Evolutionary conservation across 2,888 invertebrate genomes (phyloP).

Genomic region (Lochmaea capreae): DNA sequence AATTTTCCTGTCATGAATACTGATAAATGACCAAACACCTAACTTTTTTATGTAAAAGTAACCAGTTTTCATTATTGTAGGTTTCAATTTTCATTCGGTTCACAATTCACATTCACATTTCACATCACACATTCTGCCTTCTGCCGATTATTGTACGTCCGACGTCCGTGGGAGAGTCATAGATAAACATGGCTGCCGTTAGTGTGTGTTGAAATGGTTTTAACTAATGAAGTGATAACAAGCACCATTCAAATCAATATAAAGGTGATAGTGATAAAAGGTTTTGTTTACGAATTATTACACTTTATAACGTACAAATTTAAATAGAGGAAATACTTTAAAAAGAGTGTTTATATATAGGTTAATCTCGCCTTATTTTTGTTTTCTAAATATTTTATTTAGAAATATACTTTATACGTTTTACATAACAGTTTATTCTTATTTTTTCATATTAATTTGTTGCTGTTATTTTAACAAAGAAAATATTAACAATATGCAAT

Average conservation of each 20-base stretch:
- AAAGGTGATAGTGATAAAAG: slow-evolving; percentile 54
- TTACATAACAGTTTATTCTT: slow-evolving; percentile 25
- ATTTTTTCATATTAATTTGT: background rate
- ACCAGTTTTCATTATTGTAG: slow-evolving; percentile 11
- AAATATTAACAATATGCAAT: slow-evolving; percentile 9
- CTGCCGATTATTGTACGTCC: slow-evolving; percentile 20
- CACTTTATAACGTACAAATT: slow-evolving; percentile 22
- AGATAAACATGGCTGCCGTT: slow-evolving; percentile 65
- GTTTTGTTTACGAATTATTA: slow-evolving; percentile 41
- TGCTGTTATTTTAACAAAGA: slow-evolving; percentile 20
- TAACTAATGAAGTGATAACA: slow-evolving; percentile 59
- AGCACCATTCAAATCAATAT: slow-evolving; percentile 54
- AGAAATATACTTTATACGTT: slow-evolving; percentile 32
- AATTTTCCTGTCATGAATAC: background rate
- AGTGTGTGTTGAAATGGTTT: slow-evolving; percentile 61
- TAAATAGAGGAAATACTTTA: slow-evolving; percentile 26
- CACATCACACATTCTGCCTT: slow-evolving; percentile 35
- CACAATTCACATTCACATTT: slow-evolving; percentile 20
- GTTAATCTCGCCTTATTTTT: slow-evolving; percentile 59
- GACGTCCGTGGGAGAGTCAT: slow-evolving; percentile 61
- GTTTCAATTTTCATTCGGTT: slow-evolving; percentile 23
- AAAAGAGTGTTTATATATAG: slow-evolving; percentile 60
- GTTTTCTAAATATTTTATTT: slow-evolving; percentile 44
- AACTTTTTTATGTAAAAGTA: background rate
- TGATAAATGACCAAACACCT: background rate